A percentile compares a stretch with the other conserved stretches of the same genome.
Conservation (phyloP, 2,113 vertebrate genomes). For the Pelodiscus sinensis region DNA sequence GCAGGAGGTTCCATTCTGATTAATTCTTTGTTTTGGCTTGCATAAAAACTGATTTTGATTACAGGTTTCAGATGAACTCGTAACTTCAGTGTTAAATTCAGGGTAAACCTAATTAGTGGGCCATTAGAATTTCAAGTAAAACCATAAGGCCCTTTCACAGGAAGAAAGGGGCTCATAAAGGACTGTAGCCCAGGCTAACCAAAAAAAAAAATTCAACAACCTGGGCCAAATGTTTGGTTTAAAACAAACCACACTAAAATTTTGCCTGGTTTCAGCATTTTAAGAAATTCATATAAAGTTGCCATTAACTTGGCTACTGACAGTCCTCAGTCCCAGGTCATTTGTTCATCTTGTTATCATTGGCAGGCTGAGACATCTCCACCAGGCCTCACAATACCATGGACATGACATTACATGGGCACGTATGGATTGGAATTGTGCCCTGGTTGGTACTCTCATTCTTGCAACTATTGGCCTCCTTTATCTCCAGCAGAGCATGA, state of each 20-base stretch:
- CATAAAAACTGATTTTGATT: background rate
- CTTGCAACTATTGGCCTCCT: background rate
- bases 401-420: background rate
- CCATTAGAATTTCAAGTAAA: background rate
- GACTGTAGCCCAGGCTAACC: background rate
- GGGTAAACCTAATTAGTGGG: background rate
- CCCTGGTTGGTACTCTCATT: fast-evolving
- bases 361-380: background rate
- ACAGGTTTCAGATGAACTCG: background rate
- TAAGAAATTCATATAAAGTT: background rate
- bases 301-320: background rate
- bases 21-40: slow-evolving; percentile 2
- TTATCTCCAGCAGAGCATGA: background rate
- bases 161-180: background rate
- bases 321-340: background rate
- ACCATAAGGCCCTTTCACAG: background rate
- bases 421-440: background rate
- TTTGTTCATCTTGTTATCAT: background rate
- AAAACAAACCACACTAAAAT: fast-evolving
- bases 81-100: background rate
- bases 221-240: fast-evolving
- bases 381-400: background rate
- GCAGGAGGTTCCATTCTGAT: fast-evolving
- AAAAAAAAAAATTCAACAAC: background rate
- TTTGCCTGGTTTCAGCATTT: fast-evolving